Conservation (phyloP, 2,888 invertebrate genomes). For the Tethea ocularis region DNA sequence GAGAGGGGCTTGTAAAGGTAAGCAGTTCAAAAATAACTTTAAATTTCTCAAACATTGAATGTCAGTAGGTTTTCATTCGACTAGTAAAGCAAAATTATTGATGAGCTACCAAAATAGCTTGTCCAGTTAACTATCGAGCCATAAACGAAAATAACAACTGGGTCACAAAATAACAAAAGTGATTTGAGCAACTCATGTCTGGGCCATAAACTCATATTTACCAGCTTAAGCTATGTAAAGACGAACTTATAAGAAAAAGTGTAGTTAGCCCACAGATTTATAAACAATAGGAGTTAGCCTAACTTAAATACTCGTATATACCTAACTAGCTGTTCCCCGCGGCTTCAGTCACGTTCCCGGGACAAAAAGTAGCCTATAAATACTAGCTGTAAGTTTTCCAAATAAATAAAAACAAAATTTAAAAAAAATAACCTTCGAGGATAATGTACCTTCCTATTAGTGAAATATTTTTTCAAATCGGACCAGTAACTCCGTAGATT, state of each 20-base stretch:
- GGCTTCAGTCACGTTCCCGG: no score
- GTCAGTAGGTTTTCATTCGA: not conserved
- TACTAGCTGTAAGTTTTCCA: no score
- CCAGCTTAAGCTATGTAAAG: not conserved
- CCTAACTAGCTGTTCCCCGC: no score
- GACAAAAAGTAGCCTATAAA: no score
- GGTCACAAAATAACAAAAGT: not conserved
- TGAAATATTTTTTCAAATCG: no score
- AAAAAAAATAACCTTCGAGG: no score
- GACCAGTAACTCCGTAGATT: no score
- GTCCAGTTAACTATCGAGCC: not conserved
- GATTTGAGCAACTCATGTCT: slow-evolving; percentile 2
- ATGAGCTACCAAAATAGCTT: not conserved
- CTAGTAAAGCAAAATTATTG: not conserved
- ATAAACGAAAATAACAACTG: not conserved
- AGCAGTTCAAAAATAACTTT: no score
- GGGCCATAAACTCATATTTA: not conserved
- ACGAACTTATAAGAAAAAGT: not conserved
- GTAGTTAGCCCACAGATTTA: not conserved
- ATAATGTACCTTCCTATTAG: no score
- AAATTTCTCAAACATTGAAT: not conserved
- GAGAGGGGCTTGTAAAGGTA: no score
- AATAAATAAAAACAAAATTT: no score
- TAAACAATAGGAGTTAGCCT: no score
- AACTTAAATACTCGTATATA: not conserved